phyloP scores from a whole-genome alignment of 2,888 invertebrate genomes.

The Temnothorax ravouxi region DNA sequence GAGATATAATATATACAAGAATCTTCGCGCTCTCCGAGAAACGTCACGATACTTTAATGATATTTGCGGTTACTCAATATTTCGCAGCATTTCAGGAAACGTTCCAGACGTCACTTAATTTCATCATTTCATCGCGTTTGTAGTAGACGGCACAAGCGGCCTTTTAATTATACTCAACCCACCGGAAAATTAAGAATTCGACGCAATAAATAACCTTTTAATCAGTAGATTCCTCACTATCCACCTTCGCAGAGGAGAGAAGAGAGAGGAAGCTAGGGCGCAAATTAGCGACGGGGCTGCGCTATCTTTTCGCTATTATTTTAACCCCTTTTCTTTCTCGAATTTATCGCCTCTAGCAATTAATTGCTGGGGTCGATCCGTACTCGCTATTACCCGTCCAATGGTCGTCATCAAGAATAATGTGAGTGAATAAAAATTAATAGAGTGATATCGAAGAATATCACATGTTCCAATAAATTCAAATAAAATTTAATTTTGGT shows the following conservation, averaged over 20 bases:
- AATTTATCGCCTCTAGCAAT: slow-evolving; percentile 78
- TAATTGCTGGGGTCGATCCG: slow-evolving; percentile 73
- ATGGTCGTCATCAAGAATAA: slow-evolving; percentile 38
- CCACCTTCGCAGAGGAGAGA: slow-evolving; percentile 34
- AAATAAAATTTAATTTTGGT: slow-evolving; percentile 3
- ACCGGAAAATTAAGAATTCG: slow-evolving; percentile 80
- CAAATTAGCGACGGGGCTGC: slow-evolving; percentile 75
- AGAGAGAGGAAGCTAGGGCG: slow-evolving; percentile 56
- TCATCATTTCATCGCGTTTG: slow-evolving; percentile 50
- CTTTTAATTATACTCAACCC: slow-evolving; percentile 78
- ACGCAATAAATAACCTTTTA: slow-evolving; percentile 83
- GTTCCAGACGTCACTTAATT: slow-evolving; percentile 35
- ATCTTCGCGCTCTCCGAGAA: neutral
- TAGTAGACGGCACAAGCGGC: slow-evolving; percentile 27
- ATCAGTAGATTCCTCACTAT: slow-evolving; percentile 76
- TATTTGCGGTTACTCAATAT: slow-evolving; percentile 12
- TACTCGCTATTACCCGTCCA: slow-evolving; percentile 50
- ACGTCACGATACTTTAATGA: slow-evolving; percentile 5
- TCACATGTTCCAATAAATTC: neutral
- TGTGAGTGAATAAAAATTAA: slow-evolving; percentile 31
- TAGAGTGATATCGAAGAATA: neutral
- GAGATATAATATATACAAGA: neutral
- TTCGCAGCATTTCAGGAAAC: slow-evolving; percentile 12
- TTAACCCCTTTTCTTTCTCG: slow-evolving; percentile 73
- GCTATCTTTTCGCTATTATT: slow-evolving; percentile 77